These are phyloP conservation scores for cattle (Bos taurus) DNA, from an alignment of 2,113 vertebrate species.

Conservation along the genomic window DNA sequence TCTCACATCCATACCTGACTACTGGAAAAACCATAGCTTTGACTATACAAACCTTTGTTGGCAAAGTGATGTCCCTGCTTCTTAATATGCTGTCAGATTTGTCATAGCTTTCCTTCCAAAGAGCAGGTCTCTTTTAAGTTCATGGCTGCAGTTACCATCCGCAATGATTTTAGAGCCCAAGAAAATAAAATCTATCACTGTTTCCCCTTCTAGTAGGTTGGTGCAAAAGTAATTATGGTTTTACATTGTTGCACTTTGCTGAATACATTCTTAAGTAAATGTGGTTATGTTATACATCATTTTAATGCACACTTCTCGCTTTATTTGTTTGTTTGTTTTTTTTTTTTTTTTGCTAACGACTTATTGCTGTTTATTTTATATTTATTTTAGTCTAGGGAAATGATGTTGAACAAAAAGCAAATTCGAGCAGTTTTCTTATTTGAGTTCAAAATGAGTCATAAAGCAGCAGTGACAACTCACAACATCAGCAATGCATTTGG, in stretches of 20 bases:
- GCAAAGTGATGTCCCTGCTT: neutral
- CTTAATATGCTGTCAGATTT: neutral
- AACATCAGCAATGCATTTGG: neutral
- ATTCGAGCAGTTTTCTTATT: neutral
- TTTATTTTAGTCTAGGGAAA: neutral
- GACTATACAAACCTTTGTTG: neutral
- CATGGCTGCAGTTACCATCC: neutral
- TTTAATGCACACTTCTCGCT: neutral
- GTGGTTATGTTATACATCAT: neutral
- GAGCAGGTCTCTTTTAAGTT: neutral
- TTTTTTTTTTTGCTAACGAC: neutral
- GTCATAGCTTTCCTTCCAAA: neutral
- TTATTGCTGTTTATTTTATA: neutral
- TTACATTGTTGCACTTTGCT: neutral
- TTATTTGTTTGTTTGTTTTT: rapidly evolving
- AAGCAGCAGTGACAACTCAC: neutral
- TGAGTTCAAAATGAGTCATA: neutral
- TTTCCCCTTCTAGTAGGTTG: neutral
- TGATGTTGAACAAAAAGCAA: neutral
- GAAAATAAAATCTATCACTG: neutral
- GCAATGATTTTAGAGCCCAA: neutral
- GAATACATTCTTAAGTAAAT: neutral
- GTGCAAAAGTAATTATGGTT: neutral
- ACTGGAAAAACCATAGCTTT: neutral
- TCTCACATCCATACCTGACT: neutral